Conservation (phyloP, 2,113 vertebrate genomes). For the Merops nubicus region DNA sequence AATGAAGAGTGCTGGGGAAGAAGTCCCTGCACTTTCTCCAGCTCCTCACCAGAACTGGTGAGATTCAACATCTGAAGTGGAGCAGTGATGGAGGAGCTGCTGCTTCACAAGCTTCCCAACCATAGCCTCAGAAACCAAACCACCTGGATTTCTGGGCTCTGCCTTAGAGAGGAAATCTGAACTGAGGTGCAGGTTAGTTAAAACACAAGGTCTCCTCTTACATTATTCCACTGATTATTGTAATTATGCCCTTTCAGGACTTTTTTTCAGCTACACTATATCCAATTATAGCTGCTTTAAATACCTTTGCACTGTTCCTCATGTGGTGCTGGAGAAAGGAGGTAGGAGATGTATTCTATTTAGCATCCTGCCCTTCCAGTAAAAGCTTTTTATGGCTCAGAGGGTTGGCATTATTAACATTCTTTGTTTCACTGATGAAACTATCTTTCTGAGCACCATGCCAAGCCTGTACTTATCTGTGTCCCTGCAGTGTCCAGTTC, state of each 20-base stretch:
- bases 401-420: background rate
- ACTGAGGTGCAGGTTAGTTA: conserved; percentile 31
- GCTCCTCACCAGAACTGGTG: background rate
- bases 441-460: background rate
- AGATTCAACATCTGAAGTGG: background rate
- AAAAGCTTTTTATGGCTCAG: conserved; percentile 40
- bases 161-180: background rate
- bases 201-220: conserved; percentile 50
- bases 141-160: background rate
- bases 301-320: conserved; percentile 51
- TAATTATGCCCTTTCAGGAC: conserved; percentile 64
- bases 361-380: conserved; percentile 42
- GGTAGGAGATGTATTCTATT: background rate
- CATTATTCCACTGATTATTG: conserved; percentile 60
- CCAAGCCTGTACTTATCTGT: background rate
- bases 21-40: background rate
- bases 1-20: background rate
- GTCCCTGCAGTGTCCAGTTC: background rate
- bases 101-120: background rate
- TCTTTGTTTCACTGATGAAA: background rate
- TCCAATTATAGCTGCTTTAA: conserved; percentile 69
- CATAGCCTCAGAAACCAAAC: background rate
- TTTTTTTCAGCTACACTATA: conserved; percentile 47
- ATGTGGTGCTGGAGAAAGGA: conserved; percentile 25
- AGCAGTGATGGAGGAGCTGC: background rate